phyloP scores from a whole-genome alignment of 2,797 vertebrate genomes.

The Cryptoprocta ferox region DNA sequence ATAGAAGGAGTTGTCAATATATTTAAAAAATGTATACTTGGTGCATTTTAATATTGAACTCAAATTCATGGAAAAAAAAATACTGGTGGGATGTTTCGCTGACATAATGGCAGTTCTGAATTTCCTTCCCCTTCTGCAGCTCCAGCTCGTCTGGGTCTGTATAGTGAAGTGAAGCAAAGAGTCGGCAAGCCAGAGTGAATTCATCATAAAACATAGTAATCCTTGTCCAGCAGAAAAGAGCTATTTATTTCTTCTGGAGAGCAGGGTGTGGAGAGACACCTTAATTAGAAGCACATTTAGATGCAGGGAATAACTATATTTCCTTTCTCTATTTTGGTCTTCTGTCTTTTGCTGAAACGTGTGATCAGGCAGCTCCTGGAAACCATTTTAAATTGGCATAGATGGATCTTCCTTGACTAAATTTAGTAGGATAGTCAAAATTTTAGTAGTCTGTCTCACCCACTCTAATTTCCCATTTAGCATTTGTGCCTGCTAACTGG shows the following conservation, averaged over 20 bases:
- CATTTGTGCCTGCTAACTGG: slow-evolving; percentile 55
- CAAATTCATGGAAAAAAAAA: background rate
- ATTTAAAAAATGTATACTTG: slow-evolving; percentile 7
- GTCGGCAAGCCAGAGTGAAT: slow-evolving; percentile 7
- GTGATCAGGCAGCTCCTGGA: slow-evolving; percentile 66
- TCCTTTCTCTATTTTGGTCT: slow-evolving; percentile 77
- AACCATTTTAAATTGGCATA: slow-evolving; percentile 78
- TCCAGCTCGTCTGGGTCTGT: background rate
- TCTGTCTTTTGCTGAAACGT: slow-evolving; percentile 67
- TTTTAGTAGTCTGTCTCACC: slow-evolving; percentile 80
- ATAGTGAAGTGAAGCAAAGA: background rate
- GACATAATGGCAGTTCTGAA: background rate
- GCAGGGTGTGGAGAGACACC: slow-evolving; percentile 64
- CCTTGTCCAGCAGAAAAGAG: slow-evolving; percentile 59
- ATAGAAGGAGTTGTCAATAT: background rate
- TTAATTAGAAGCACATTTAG: slow-evolving; percentile 80
- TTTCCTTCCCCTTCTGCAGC: background rate
- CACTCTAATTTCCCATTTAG: slow-evolving; percentile 80
- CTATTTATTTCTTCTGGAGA: slow-evolving; percentile 69
- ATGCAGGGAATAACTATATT: slow-evolving; percentile 59
- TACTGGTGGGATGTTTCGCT: background rate
- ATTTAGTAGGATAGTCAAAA: slow-evolving; percentile 76
- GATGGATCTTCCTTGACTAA: slow-evolving; percentile 73
- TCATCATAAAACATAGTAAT: slow-evolving; percentile 40
- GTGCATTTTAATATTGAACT: slow-evolving; percentile 43